A percentile compares a stretch with the other conserved stretches of the same genome.
phyloP scores from a whole-genome alignment of 1,140 invertebrate species.

The Hestina assimilis region DNA sequence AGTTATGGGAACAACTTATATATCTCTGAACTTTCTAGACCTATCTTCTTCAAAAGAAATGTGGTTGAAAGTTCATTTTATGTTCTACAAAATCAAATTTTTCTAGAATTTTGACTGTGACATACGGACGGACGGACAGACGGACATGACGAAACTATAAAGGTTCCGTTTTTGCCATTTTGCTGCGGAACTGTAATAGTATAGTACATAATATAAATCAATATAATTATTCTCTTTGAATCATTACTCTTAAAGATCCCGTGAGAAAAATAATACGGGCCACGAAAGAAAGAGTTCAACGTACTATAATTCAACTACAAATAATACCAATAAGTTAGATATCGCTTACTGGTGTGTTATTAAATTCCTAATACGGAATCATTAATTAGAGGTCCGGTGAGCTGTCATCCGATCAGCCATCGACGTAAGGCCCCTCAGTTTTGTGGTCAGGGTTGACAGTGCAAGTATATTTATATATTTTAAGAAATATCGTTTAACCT shows the following conservation, averaged over 20 bases:
- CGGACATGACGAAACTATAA: too few relatives aligned
- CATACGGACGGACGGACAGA: too few relatives aligned
- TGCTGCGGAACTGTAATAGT: too few relatives aligned
- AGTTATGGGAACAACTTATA: too few relatives aligned
- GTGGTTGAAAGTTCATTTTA: too few relatives aligned
- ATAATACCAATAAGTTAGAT: conserved; percentile 17
- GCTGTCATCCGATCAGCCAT: conserved; percentile 25
- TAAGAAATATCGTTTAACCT: neutral
- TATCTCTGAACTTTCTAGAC: too few relatives aligned
- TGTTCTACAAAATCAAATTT: too few relatives aligned
- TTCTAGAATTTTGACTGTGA: too few relatives aligned
- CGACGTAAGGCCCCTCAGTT: conserved; percentile 17
- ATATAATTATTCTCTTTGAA: neutral
- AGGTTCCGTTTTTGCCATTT: too few relatives aligned
- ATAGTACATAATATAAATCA: too few relatives aligned
- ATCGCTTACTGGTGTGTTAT: conserved; percentile 30
- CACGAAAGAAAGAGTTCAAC: conserved; percentile 16
- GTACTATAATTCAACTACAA: conserved; percentile 26
- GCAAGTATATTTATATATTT: neutral
- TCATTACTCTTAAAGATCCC: neutral
- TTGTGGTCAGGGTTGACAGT: conserved; percentile 10
- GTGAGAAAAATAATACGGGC: conserved; percentile 1
- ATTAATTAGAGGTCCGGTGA: conserved; percentile 32
- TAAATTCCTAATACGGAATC: conserved; percentile 33
- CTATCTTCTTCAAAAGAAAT: too few relatives aligned